Evolutionary conservation across 2,888 invertebrate genomes (phyloP), one percentile per base, ranked within the genome.

Genomic region (Clunio marinus): DNA sequence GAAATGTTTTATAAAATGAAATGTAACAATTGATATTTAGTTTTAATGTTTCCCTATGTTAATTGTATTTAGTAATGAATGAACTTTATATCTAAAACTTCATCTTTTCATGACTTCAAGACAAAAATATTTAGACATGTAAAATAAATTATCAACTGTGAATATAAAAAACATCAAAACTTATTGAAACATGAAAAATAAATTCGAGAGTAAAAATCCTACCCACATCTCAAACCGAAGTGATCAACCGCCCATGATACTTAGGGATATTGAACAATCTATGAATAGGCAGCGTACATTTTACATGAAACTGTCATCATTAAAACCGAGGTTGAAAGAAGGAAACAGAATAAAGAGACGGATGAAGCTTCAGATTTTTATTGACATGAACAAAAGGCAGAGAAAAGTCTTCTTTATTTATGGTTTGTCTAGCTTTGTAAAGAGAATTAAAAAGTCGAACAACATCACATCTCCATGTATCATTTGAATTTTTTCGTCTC

Each of bases 121-220:
- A n/a, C n/a, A n/a, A n/a, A n/a, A n/a, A n/a, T n/a, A n/a, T n/a
- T n/a, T n/a, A n/a, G n/a, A n/a, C n/a, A n/a, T n/a, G n/a, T n/a
- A n/a, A n/a, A n/a, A n/a, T n/a, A n/a, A n/a, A n/a, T n/a, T n/a
- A n/a, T n/a, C n/a, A n/a, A n/a, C n/a, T n/a, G n/a, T n/a, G n/a
- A n/a, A n/a, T n/a, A 51, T 4, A 3, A 20, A 20, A 20, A 60
- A 37, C 37, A 60, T 60, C 37, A 41, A 60, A 60, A 60, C 37
- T 60, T 37, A 60, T 60, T 37, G 60, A 60, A 60, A 60, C 60
- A 60, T n/a, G 60, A 60, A 60, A 22, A 37, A 60, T 28, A 22
- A 51, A 51, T 24, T 22, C 37, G 8, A n/a, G 32, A 58, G 20
- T 58, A 32, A 15, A 24, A 58, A 32, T 58, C n/a, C 27, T 25